Evolutionary conservation across 2,113 vertebrate species (phyloP), one percentile per base, ranked within the genome.

Genomic region (Phoxinus phoxinus): DNA sequence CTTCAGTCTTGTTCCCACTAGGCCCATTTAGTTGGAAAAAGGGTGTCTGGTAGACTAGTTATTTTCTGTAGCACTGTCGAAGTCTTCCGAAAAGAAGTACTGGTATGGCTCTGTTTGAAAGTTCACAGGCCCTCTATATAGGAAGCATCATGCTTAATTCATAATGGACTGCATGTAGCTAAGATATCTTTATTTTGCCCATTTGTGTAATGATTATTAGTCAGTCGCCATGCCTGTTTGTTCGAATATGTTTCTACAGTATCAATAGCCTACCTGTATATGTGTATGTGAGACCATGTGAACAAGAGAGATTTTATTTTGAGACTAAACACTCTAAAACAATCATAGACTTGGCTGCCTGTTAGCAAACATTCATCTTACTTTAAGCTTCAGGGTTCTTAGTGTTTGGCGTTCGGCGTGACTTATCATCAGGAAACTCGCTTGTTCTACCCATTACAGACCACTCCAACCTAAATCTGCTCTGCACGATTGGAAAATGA

Each of bases 161-260:
- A 61, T 15, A 59, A 2, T 17, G 3, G 19, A 79, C 12, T 23
- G 6, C n/a, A 5, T 27, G 13, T 30, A 37, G 30, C 19, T 9
- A 59, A 80, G 13, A 41, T 79, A 41, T 61, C 56, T 77, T 77
- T 41, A 9, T 59, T 58, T 78, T 8, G 46, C 27, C 74, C 48
- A 37, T 58, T 77, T 58, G 9, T 77, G 7, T 41, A 41, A 77
- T 35, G n/a, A 32, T 13, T n/a, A 23, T 59, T 8, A 4, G 15
- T 75, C 25, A 75, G 8, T 15, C 7, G 44, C n/a, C 35, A 21
- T 63, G 19, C 30, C 30, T 37, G 10, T 58, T 17, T 9, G 3
- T 23, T 9, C 3, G 2, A 25, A 25, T 46, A 41, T 44, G 32
- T 58, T 79, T 61, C 35, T 6, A 79, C 23, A 79, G 8, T 27